Percentiles rank a stretch among this genome's conserved stretches.
phyloP scores from a whole-genome alignment of 1,140 invertebrate genomes.

The Rhagoletis pomonella region DNA sequence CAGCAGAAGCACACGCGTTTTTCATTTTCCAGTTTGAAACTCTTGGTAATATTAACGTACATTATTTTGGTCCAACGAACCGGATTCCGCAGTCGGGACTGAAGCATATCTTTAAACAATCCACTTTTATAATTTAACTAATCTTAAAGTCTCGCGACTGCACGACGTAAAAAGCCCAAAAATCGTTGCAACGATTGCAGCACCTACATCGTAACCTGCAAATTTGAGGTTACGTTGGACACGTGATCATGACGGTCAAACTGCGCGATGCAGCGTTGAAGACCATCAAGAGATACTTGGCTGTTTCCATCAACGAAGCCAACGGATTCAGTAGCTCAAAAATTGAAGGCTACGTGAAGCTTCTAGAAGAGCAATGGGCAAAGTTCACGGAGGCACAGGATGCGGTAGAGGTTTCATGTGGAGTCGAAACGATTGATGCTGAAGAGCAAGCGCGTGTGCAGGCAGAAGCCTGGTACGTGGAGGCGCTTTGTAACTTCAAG shows the following conservation, averaged over 20 bases:
- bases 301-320: background rate
- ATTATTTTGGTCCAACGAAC: too few relatives aligned
- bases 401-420: background rate
- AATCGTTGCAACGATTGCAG: too few relatives aligned
- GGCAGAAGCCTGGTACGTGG: conserved; percentile 9
- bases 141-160: too few relatives aligned
- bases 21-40: too few relatives aligned
- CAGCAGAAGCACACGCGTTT: too few relatives aligned
- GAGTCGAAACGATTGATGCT: background rate
- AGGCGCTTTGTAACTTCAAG: background rate
- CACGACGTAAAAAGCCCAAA: too few relatives aligned
- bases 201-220: too few relatives aligned
- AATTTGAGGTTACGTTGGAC: background rate
- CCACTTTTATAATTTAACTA: too few relatives aligned
- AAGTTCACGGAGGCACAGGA: conserved; percentile 12
- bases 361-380: conserved; percentile 29
- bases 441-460: conserved; percentile 10
- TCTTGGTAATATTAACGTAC: too few relatives aligned
- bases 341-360: background rate
- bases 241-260: background rate
- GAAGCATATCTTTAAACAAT: too few relatives aligned
- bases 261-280: conserved; percentile 9
- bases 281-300: background rate
- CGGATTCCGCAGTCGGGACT: too few relatives aligned
- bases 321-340: background rate